phyloP scores from a whole-genome alignment of 1,140 invertebrate species.

The Halesus radiatus region DNA sequence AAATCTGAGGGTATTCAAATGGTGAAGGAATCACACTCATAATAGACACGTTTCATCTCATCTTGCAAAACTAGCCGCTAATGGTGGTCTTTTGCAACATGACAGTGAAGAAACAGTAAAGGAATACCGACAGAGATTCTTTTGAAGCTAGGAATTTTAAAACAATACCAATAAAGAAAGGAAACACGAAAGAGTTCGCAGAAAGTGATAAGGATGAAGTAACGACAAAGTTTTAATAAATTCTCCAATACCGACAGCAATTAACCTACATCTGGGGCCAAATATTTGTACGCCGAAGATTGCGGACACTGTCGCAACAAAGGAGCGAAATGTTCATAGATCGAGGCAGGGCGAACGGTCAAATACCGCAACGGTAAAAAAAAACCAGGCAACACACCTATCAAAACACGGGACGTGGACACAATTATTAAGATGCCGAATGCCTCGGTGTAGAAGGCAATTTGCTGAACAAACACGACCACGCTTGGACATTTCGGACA shows the following conservation, averaged over 20 bases:
- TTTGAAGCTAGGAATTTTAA: too few species aligned
- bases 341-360: not conserved
- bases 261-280: slow-evolving; percentile 15
- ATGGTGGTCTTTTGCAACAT: too few species aligned
- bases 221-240: slow-evolving; percentile 3
- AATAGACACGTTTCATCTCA: too few species aligned
- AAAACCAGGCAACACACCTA: not conserved
- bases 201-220: not conserved
- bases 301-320: slow-evolving; percentile 19
- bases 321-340: slow-evolving; percentile 15
- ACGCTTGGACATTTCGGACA: not conserved
- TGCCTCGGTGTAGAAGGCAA: slow-evolving; percentile 4
- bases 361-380: slow-evolving; percentile 18
- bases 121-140: too few species aligned
- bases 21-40: too few species aligned
- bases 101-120: too few species aligned
- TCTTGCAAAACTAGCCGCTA: too few species aligned
- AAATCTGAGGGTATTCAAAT: too few species aligned
- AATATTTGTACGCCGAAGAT: slow-evolving; percentile 15
- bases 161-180: too few species aligned
- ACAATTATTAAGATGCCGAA: slow-evolving; percentile 11
- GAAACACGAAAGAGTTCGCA: too few species aligned
- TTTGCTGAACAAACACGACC: slow-evolving; percentile 23
- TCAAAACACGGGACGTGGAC: not conserved
- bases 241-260: slow-evolving; percentile 1